Percentiles rank a stretch among this genome's conserved stretches.
These are phyloP conservation scores for Hirtodrosophila confusa DNA, from an alignment of 2,888 invertebrate genomes.

Conservation along the genomic window DNA sequence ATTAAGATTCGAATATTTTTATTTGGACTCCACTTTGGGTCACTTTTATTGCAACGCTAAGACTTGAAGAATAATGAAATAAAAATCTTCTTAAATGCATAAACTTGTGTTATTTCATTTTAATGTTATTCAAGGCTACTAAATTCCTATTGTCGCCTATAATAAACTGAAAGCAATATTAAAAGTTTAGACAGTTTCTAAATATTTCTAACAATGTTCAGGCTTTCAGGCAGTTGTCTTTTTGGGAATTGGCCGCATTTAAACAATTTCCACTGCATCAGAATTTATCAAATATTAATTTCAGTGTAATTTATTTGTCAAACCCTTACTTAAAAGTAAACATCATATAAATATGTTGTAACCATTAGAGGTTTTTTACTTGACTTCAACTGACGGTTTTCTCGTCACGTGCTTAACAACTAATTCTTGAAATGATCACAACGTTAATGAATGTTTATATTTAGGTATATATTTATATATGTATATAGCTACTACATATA, in stretches of 20 bases:
- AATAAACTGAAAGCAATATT: constrained; percentile 3
- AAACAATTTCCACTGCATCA: constrained; percentile 41
- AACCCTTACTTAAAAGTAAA: constrained; percentile 11
- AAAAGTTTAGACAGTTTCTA: constrained; percentile 5
- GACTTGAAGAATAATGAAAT: constrained; percentile 2
- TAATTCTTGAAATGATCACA: constrained; percentile 82
- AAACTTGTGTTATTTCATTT: constrained; percentile 17
- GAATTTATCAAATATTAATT: constrained; percentile 3
- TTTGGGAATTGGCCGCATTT: constrained; percentile 31
- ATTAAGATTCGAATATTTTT: constrained; percentile 12
- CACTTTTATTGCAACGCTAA: not conserved
- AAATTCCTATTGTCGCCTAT: constrained; percentile 2
- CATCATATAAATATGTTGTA: constrained; percentile 19
- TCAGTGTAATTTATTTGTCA: constrained; percentile 9
- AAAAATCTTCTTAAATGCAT: constrained; percentile 44
- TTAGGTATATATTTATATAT: constrained; percentile 27
- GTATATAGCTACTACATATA: constrained; percentile 36
- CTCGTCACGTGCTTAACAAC: constrained; percentile 53
- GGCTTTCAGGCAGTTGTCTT: constrained; percentile 32
- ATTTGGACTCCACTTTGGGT: constrained; percentile 1
- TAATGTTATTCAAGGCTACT: constrained; percentile 13
- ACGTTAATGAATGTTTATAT: constrained; percentile 72
- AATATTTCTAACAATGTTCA: constrained; percentile 20
- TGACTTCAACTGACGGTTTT: constrained; percentile 40
- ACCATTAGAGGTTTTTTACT: constrained; percentile 34